Evolutionary conservation across 2,888 invertebrate genomes (phyloP), one percentile per base, ranked within the genome.

Genomic region (Alcis repandata): DNA sequence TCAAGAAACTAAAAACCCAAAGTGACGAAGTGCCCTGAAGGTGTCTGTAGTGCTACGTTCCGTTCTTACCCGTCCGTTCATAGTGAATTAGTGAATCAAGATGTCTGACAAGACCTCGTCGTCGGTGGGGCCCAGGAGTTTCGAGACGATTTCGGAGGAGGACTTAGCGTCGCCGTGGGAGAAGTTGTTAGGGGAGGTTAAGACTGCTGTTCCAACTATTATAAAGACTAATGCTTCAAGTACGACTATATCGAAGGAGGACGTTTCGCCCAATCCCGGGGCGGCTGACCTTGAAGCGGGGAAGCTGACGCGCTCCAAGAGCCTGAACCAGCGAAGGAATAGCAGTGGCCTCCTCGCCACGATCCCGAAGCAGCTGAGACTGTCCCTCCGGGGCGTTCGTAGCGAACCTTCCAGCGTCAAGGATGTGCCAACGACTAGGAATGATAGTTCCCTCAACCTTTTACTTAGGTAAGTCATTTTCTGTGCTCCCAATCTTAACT

Each of bases 1-100:
- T 86, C 93, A 93, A 92, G 92, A 92, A 93, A 93, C 92, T 92
- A 93, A 93, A 91, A 93, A 93, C 80, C 93, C 93, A 86, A 93
- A 93, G 93, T 93, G 93, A 93, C 90, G 88, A 91, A 92, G 91
- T 91, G 90, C 84, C 86, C 86, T 85, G 84, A 87, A 87, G 91
- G 92, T 91, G 91, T 91, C 91, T 88, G 90, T 87, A 82, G 86
- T 86, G 90, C 88, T 90, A 83, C 90, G 92, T 91, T 92, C 90
- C 89, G 81, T 85, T 78, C 71, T 79, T 74, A 72, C 76, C 74
- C 3, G 33, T 56, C 33, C 33, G 32, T 56, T 53, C 72, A 72
- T 79, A 80, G 78, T 80, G 75, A 70, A 72, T 76, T 79, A 80
- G 78, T 80, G 75, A 70, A 72, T 76, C 83, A 89, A 81, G 71